Conservation (phyloP, 2,113 vertebrate species). For the Pygoscelis antarcticus region DNA sequence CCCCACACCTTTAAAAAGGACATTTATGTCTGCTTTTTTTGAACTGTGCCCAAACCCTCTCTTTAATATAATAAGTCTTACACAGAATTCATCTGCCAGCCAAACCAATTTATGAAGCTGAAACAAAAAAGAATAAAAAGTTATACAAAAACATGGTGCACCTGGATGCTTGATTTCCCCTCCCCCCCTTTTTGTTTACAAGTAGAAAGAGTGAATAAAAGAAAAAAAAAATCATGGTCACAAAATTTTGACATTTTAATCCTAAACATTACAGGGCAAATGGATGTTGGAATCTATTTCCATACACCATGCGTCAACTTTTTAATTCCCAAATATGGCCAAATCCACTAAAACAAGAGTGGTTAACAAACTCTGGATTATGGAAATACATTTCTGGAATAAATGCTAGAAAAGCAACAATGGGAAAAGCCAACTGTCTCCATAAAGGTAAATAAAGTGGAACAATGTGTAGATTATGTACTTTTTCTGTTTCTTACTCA, state of each 20-base stretch:
- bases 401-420: slow-evolving; percentile 84
- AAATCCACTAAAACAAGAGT: slow-evolving; percentile 79
- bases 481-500: slow-evolving; percentile 77
- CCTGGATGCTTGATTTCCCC: neutral
- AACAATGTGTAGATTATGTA: slow-evolving; percentile 85
- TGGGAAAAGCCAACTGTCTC: slow-evolving; percentile 83
- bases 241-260: slow-evolving; percentile 82
- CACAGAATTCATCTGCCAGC: slow-evolving; percentile 70
- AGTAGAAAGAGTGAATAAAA: slow-evolving; percentile 68
- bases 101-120: slow-evolving; percentile 74
- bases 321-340: slow-evolving; percentile 75
- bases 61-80: slow-evolving; percentile 72
- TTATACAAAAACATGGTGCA: slow-evolving; percentile 73
- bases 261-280: slow-evolving; percentile 82
- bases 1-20: slow-evolving; percentile 69
- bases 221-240: slow-evolving; percentile 78
- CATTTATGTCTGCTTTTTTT: slow-evolving; percentile 53
- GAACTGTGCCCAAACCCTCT: slow-evolving; percentile 65
- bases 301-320: slow-evolving; percentile 73
- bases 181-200: slow-evolving; percentile 11
- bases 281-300: slow-evolving; percentile 75
- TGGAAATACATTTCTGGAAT: slow-evolving; percentile 83
- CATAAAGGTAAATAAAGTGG: slow-evolving; percentile 80
- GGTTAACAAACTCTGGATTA: slow-evolving; percentile 79
- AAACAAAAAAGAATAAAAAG: slow-evolving; percentile 69